Conservation (phyloP, 2,113 vertebrate genomes). For the Deroptyus accipitrinus region DNA sequence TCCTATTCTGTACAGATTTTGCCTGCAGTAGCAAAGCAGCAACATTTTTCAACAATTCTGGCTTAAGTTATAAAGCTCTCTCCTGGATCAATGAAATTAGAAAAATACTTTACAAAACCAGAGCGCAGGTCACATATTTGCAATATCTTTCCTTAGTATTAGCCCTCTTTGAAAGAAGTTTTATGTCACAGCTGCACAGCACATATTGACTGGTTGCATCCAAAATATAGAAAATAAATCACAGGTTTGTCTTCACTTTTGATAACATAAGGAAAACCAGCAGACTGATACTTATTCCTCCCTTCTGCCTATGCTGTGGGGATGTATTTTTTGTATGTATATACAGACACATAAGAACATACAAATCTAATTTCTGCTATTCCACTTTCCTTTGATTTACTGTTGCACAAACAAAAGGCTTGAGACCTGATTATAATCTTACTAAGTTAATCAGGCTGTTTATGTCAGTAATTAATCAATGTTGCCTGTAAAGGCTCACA, state of each 20-base stretch:
- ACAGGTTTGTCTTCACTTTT: neutral
- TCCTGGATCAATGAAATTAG: slow-evolving; percentile 16
- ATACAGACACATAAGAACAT: neutral
- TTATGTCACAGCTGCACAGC: slow-evolving; percentile 59
- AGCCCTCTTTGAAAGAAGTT: slow-evolving; percentile 21
- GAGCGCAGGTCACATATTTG: slow-evolving; percentile 10
- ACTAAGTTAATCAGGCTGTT: slow-evolving; percentile 31
- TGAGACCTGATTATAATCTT: slow-evolving; percentile 46
- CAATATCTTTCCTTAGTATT: neutral
- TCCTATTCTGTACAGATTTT: slow-evolving; percentile 50
- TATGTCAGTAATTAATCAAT: slow-evolving; percentile 60
- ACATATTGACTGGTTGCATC: neutral
- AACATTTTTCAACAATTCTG: slow-evolving; percentile 35
- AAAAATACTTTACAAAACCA: slow-evolving; percentile 43
- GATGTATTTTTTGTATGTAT: neutral
- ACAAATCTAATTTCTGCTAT: slow-evolving; percentile 21
- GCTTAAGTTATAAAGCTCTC: slow-evolving; percentile 46
- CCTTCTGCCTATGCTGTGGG: neutral
- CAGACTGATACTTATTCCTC: neutral
- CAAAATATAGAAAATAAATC: slow-evolving; percentile 29
- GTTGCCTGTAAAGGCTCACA: slow-evolving; percentile 15
- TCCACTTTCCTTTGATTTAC: slow-evolving; percentile 53
- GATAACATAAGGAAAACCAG: neutral
- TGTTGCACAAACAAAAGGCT: slow-evolving; percentile 45
- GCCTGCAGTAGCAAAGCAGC: slow-evolving; percentile 44